phyloP scores from a whole-genome alignment of 1,140 invertebrate genomes.

The Brachystomella parvula region DNA sequence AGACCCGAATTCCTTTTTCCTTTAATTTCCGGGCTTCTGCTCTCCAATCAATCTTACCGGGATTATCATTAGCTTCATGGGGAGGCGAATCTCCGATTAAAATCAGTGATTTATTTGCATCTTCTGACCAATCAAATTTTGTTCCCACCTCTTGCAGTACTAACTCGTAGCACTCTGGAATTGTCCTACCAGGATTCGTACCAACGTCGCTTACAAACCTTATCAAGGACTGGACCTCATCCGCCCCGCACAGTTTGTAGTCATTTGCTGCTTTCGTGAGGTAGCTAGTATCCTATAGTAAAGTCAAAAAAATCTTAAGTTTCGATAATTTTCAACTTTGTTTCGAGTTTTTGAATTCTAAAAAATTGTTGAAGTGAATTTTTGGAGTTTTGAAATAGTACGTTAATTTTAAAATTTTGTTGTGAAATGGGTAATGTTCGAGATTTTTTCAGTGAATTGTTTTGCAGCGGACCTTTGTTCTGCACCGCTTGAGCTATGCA shows the following conservation, averaged over 20 bases:
- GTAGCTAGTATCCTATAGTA: too few relatives aligned
- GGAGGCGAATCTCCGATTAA: slow-evolving; percentile 25
- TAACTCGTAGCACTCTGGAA: slow-evolving; percentile 25
- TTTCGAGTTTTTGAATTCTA: too few relatives aligned
- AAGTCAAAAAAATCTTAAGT: too few relatives aligned
- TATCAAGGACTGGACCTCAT: neutral
- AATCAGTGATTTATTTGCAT: slow-evolving; percentile 22
- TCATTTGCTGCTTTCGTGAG: slow-evolving; percentile 21
- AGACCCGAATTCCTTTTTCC: slow-evolving; percentile 20
- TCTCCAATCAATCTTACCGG: slow-evolving; percentile 15
- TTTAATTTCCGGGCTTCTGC: slow-evolving; percentile 15
- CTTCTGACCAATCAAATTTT: slow-evolving; percentile 25
- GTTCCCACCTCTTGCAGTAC: slow-evolving; percentile 13
- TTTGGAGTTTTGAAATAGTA: too few relatives aligned
- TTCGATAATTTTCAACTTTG: too few relatives aligned
- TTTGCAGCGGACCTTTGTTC: too few relatives aligned
- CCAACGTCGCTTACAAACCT: slow-evolving; percentile 18
- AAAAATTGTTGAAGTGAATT: too few relatives aligned
- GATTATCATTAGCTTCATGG: neutral
- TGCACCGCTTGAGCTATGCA: too few relatives aligned
- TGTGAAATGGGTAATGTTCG: too few relatives aligned
- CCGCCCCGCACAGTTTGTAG: slow-evolving; percentile 19
- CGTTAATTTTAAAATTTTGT: too few relatives aligned
- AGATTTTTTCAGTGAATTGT: too few relatives aligned
- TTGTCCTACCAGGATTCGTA: slow-evolving; percentile 2